Conservation (phyloP, 2,888 invertebrate species). For the Agapetus fuscipes region DNA sequence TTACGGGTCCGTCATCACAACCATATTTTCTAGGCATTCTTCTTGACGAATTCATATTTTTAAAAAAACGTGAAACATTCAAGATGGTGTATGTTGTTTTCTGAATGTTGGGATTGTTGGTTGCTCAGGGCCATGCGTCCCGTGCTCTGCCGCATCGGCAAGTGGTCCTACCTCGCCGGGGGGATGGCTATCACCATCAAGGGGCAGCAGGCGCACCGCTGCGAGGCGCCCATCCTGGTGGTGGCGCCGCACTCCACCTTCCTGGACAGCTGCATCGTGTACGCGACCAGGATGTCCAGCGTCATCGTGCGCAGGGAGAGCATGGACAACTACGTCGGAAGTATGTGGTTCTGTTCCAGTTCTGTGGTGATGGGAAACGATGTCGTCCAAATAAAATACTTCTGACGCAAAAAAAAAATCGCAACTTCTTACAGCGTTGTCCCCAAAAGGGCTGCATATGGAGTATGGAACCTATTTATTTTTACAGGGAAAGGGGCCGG, state of each 20-base stretch:
- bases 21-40: too few species aligned
- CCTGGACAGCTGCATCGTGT: constrained; percentile 78
- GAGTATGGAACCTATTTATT: too few species aligned
- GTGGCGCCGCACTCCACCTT: constrained; percentile 85
- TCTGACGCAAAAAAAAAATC: too few species aligned
- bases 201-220: constrained; percentile 63
- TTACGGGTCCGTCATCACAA: too few species aligned
- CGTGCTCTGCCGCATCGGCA: constrained; percentile 63
- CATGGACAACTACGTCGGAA: constrained; percentile 77
- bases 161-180: constrained; percentile 63
- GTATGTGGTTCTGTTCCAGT: constrained; percentile 63
- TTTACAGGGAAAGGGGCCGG: too few species aligned
- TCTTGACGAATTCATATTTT: too few species aligned
- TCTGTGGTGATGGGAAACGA: constrained; percentile 1
- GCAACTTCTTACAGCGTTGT: too few species aligned
- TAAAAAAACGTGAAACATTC: too few species aligned
- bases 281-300: constrained; percentile 72
- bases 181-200: constrained; percentile 69
- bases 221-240: constrained; percentile 78
- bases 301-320: constrained; percentile 77
- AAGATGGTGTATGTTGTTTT: too few species aligned
- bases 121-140: constrained; percentile 48
- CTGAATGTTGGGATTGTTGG: too few species aligned
- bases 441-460: too few species aligned
- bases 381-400: too few species aligned